These are phyloP conservation scores for Mellivora capensis DNA, from an alignment of 2,113 vertebrate genomes.

Conservation along the genomic window DNA sequence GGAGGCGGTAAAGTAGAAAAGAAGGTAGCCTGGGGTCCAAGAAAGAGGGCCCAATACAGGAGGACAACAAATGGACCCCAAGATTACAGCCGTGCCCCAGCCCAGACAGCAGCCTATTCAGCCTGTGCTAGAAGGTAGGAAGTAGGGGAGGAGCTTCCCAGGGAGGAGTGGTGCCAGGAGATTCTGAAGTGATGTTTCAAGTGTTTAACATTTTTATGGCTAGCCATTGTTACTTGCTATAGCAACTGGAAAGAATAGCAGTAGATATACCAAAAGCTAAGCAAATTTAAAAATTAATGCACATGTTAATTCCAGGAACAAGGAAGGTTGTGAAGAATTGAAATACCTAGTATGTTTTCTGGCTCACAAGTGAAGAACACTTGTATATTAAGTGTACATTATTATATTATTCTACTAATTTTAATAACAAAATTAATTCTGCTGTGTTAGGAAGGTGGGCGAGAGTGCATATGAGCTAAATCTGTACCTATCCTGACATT, in stretches of 20 bases:
- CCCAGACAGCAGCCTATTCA: not conserved
- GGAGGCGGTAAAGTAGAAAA: not conserved
- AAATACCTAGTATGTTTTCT: not conserved
- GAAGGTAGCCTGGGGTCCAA: not conserved
- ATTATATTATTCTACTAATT: not conserved
- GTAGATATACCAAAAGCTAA: not conserved
- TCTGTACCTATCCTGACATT: not conserved
- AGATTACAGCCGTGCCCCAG: not conserved
- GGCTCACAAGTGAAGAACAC: not conserved
- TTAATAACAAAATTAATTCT: not conserved
- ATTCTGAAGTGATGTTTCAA: not conserved
- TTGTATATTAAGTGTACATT: not conserved
- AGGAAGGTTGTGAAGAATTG: not conserved
- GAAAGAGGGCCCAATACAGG: not conserved
- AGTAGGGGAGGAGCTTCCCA: not conserved
- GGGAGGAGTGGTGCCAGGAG: not conserved
- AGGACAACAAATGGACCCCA: not conserved
- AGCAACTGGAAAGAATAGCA: not conserved
- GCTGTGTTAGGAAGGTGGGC: not conserved
- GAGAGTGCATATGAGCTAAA: not conserved
- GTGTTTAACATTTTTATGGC: not conserved
- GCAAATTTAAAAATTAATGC: not conserved
- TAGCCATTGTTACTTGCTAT: not conserved
- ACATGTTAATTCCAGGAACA: not conserved
- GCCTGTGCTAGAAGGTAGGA: not conserved